Evolutionary conservation across 2,888 invertebrate species (phyloP), one percentile per base, ranked within the genome.

Genomic region (Brachyptera risi): DNA sequence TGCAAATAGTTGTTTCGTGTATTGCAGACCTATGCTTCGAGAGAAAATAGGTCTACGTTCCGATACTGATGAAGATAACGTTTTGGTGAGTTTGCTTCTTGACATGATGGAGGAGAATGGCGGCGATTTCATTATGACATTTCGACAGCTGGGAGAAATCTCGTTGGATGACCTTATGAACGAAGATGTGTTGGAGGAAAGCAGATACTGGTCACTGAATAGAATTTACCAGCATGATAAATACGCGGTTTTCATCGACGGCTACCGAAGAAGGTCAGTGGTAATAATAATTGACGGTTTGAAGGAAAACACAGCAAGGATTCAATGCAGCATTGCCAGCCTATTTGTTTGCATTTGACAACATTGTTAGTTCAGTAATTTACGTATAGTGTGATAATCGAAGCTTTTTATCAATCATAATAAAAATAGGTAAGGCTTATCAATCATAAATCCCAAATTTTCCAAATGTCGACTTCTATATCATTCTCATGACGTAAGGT

Each of bases 41-140:
- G 74, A 77, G 72, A 85, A 85, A 73, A 78, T 85, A 60, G 78
- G 80, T 1, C 69, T 81, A 65, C 75, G 75, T 56, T 76, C 76
- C 68, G 78, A 78, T 64, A 74, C 75, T 1, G 76, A 78, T 74
- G 77, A 76, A 0, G 78, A 80, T 58, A 76, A 78, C 44, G 15
- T 3, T 5, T 67, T 81, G 17, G 73, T 84, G 0, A 77, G 80
- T 59, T 77, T 78, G 42, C 77, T 86, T 5, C 71, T 85, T 15
- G 78, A 80, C 24, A 81, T 83, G 72, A 82, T 86, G 83, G 79
- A 83, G 68, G 79, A 80, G 60, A 83, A 83, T 0, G 83, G 83
- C 19, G 82, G 84, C 7, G 86, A 86, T 70, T 86, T 85, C 67
- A 86, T 85, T 0, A 76, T 78, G 66, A 79, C 80, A 0, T 83